A percentile compares a stretch with the other conserved stretches of the same genome.
These are phyloP conservation scores for Erpetoichthys calabaricus DNA, from an alignment of 2,797 vertebrate species.

Conservation along the genomic window DNA sequence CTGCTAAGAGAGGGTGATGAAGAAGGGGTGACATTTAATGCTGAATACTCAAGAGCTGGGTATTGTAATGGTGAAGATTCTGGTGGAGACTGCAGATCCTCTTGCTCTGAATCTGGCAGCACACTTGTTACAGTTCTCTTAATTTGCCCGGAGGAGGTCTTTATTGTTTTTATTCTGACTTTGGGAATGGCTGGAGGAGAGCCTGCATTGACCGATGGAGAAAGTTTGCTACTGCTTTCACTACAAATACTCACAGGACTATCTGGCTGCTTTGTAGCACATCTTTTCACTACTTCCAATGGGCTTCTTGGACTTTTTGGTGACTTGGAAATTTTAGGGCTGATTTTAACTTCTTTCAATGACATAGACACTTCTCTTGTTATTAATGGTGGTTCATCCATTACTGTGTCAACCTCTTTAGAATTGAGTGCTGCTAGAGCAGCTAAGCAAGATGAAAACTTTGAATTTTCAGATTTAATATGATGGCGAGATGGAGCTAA, in stretches of 20 bases:
- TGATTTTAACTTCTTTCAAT: conserved; percentile 58
- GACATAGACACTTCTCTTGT: conserved; percentile 46
- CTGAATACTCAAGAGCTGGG: conserved; percentile 50
- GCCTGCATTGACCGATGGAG: conserved; percentile 66
- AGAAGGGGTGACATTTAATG: conserved; percentile 34
- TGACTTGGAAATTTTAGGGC: conserved; percentile 74
- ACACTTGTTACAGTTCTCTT: conserved; percentile 85
- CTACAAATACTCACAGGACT: conserved; percentile 84
- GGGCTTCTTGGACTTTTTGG: conserved; percentile 85
- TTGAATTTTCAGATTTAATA: conserved; percentile 63
- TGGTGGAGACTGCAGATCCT: conserved; percentile 71
- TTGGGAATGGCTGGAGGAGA: conserved; percentile 86
- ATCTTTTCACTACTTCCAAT: conserved; percentile 65
- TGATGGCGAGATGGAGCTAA: conserved; percentile 48
- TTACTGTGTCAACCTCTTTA: conserved; percentile 53
- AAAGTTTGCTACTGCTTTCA: conserved; percentile 75
- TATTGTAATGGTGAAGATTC: conserved; percentile 64
- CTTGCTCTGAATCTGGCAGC: conserved; percentile 70
- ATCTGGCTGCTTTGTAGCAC: conserved; percentile 63
- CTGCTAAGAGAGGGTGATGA: conserved; percentile 26
- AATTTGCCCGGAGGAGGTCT: conserved; percentile 86
- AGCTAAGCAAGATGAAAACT: conserved; percentile 81
- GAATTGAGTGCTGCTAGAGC: conserved; percentile 77
- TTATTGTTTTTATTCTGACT: conserved; percentile 94
- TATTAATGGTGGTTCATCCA: conserved; percentile 49